Base-by-base conservation (phyloP, 2,113 vertebrate genomes). In the Mesitornis unicolor region DNA sequence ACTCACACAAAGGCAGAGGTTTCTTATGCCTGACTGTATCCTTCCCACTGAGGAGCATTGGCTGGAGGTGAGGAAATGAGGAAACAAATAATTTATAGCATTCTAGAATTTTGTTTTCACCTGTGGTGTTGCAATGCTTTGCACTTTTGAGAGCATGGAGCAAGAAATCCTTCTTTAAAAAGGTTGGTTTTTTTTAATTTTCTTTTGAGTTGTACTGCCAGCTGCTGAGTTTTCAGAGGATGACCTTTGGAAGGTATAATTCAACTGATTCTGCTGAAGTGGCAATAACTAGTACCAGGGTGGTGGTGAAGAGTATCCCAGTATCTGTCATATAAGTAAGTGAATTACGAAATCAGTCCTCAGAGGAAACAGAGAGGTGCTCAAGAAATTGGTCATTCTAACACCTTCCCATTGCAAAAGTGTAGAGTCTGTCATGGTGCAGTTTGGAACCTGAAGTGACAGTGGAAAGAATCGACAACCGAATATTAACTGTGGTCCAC, bases 391-490 rank as follows among this genome's bases (percentile, higher is more conserved):
- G 8, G 7, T 84, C 22, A n/a, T n/a, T n/a, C 21, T 61, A 13
- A 42, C 51, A n/a, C 11, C 40, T 65, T 61, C 7, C 9, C 16
- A 11, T 60, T 77, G 14, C 7, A 47, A 67, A 89, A 74, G 3
- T 29, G 7, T 38, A 19, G 22, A 36, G 40, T 57, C 33, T 63
- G 56, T 73, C 42, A 28, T 7, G 17, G 14, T 59, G 10, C 29
- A 77, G 60, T 54, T 91, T 73, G 67, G 68, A 93, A 95, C 68
- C 53, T 4, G 10, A 83, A 77, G 28, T 64, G 54, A 61, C 21
- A 60, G 28, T 45, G 20, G 42, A 50, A 69, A 73, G 48, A 83
- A 33, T 48, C 38, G 63, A 28, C 35, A 82, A 59, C 17, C 29
- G 50, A 61, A 35, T 70, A 61, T 63, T 89, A 59, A 92, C 48